Base-by-base conservation (phyloP, 2,888 invertebrate species). In the Cephus nigrinus region DNA sequence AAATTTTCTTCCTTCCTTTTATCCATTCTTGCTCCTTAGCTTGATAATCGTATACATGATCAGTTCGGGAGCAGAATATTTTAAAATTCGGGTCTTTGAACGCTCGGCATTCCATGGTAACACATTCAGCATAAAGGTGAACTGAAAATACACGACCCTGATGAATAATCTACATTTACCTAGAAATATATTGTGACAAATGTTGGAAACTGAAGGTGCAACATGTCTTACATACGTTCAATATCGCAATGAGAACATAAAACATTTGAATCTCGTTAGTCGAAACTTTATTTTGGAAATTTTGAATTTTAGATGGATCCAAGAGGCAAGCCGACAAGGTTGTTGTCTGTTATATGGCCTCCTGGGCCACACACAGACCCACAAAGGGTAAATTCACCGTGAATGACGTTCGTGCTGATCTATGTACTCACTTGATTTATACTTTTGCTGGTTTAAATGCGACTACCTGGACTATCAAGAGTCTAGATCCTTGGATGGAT, bases 351-450 rank as follows among this genome's bases (percentile, higher is more conserved):
- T 97, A 97, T 89, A 93, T 96, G 74, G 95, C 95, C 5, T 94
- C 95, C 12, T 97, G 97, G 97, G 95, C 97, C 0, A 94, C 94
- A 0, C 97, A 97, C 92, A 93, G 97, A 31, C 93, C 94, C 0
- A 93, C 91, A 0, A 93, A 92, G 34, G 97, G 96, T 0, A 93
- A 93, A 81, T 97, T 95, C 90, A 92, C 92, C 4, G 92, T 96
- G 32, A 94, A 94, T 36, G 92, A 96, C 88, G 93, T 97, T 82
- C 95, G 95, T 83, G 95, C 97, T 0, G 93, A 93, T 23, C 92
- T 96, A 11, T 97, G 97, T 90, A 97, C 97, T 0, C 97, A 97
- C 86, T 92, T 96, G 12, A 94, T 97, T 12, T 97, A 97, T 88
- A 94, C 96, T 9, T 97, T 97, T 90, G 96, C 96, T 23, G 97